A percentile compares a stretch with the other conserved stretches of the same genome.
phyloP scores from a whole-genome alignment of 2,113 vertebrate species.

The Cynoglossus semilaevis region DNA sequence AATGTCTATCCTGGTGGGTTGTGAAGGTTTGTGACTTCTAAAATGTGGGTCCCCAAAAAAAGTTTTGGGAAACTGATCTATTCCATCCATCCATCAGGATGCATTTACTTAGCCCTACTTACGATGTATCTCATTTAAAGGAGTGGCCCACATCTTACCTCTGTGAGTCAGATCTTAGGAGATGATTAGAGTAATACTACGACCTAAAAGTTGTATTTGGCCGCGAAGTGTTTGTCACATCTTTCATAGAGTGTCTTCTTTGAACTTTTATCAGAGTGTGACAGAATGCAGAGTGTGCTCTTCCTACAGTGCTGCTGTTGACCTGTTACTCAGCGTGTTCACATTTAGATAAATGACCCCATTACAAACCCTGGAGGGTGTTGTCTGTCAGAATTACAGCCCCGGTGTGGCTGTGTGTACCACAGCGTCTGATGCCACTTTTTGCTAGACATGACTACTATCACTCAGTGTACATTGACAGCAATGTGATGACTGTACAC shows the following conservation, averaged over 20 bases:
- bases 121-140: too few relatives aligned
- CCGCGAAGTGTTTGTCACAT: not conserved
- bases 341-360: constrained; percentile 69
- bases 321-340: constrained; percentile 51
- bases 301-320: constrained; percentile 14
- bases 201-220: not conserved
- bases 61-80: too few relatives aligned
- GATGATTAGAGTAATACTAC: too few relatives aligned
- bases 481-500: constrained; percentile 39
- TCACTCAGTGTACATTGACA: constrained; percentile 28
- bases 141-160: too few relatives aligned
- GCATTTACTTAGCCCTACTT: too few relatives aligned
- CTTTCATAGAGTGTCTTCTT: not conserved
- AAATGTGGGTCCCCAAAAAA: too few relatives aligned
- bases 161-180: too few relatives aligned
- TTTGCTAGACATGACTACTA: constrained; percentile 32
- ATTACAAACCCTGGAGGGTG: constrained; percentile 62
- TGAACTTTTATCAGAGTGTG: constrained; percentile 7
- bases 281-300: constrained; percentile 7
- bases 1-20: too few relatives aligned
- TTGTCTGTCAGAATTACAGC: constrained; percentile 62
- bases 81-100: too few relatives aligned
- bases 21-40: too few relatives aligned
- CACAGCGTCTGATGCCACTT: constrained; percentile 46
- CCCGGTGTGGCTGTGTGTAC: constrained; percentile 36